Percentiles rank a stretch among this genome's conserved stretches.
These are phyloP conservation scores for Turdus rufiventris DNA, from an alignment of 2,113 vertebrate genomes.

Conservation along the genomic window DNA sequence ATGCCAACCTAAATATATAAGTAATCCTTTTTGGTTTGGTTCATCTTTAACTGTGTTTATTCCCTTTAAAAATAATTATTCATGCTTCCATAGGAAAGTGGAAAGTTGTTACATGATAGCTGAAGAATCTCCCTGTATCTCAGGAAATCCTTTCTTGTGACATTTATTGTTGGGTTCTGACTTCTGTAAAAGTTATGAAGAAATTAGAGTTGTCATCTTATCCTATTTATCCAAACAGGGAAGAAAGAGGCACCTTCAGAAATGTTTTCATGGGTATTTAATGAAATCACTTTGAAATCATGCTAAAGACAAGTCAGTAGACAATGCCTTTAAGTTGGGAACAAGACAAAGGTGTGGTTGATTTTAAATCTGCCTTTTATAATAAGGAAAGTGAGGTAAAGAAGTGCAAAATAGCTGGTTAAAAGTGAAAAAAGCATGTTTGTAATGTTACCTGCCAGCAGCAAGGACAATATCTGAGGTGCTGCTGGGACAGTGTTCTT, in stretches of 20 bases:
- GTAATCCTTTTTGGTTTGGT: not conserved
- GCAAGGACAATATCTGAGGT: not conserved
- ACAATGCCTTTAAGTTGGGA: not conserved
- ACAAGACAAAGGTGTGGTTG: not conserved
- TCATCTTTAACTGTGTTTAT: not conserved
- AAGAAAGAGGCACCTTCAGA: not conserved
- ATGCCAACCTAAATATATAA: not conserved
- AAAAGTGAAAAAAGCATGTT: not conserved
- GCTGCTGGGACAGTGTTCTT: not conserved
- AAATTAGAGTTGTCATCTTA: not conserved
- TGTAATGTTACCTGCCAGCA: not conserved
- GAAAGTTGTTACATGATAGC: not conserved
- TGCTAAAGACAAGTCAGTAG: not conserved
- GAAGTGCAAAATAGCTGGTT: not conserved
- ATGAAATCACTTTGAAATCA: not conserved
- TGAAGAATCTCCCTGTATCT: not conserved
- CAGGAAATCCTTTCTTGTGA: constrained; percentile 40
- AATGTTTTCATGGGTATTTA: not conserved
- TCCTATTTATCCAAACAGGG: not conserved
- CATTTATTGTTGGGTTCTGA: not conserved
- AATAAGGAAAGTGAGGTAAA: not conserved
- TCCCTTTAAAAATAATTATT: not conserved
- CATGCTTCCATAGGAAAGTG: not conserved
- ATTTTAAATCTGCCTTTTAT: not conserved
- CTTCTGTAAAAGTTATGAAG: not conserved